Evolutionary conservation across 2,113 vertebrate genomes (phyloP).

Genomic region (Cyanoramphus novaezelandiae): DNA sequence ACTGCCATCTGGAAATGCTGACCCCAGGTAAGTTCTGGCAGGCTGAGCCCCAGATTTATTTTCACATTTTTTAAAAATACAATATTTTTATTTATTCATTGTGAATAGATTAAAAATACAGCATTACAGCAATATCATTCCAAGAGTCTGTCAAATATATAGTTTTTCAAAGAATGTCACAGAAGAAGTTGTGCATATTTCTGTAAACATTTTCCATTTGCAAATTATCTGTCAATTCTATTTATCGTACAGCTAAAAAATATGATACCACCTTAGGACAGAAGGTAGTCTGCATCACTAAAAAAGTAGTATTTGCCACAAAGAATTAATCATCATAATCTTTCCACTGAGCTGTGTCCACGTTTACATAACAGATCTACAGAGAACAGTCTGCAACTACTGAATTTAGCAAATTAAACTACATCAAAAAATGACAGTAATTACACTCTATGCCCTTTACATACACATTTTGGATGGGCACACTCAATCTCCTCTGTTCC

Average conservation of each 20-base stretch:
- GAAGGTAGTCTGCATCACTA: background rate
- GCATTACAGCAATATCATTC: conserved; percentile 1
- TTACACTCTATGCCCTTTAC: background rate
- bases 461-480: background rate
- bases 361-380: background rate
- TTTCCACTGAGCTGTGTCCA: background rate
- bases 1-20: background rate
- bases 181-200: background rate
- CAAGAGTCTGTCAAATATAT: background rate
- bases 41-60: background rate
- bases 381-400: background rate
- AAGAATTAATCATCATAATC: background rate
- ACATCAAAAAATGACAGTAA: background rate
- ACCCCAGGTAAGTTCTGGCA: background rate
- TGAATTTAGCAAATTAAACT: conserved; percentile 6
- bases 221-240: background rate
- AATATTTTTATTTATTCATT: conserved; percentile 54
- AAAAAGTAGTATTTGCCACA: background rate
- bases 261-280: background rate
- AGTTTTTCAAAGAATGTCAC: background rate
- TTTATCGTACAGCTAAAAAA: background rate
- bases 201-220: conserved; percentile 39
- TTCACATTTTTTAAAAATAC: conserved; percentile 1
- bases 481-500: background rate
- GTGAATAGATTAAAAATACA: conserved; percentile 60